These are phyloP conservation scores for Cygnus olor DNA, from an alignment of 2,797 vertebrate species.

Conservation along the genomic window DNA sequence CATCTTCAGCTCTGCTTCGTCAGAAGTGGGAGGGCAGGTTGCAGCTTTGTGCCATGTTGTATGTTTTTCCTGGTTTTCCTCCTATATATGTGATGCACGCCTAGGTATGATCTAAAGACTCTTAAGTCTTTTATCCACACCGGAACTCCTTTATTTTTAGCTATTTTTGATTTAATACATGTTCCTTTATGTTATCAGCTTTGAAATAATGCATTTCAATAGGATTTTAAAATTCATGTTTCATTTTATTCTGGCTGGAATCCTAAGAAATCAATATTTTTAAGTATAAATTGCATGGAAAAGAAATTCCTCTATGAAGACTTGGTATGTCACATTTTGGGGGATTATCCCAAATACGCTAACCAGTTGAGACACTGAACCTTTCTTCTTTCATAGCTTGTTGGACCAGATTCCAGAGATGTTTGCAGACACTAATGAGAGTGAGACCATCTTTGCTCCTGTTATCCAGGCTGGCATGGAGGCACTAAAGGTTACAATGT, in stretches of 20 bases:
- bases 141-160: neutral
- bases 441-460: slow-evolving; percentile 93
- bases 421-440: slow-evolving; percentile 94
- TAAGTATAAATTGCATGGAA: neutral
- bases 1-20: neutral
- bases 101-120: neutral
- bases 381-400: slow-evolving; percentile 79
- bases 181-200: neutral
- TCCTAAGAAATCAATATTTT: neutral
- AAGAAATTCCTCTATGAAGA: neutral
- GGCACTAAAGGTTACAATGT: slow-evolving; percentile 90
- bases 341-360: neutral
- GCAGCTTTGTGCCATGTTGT: neutral
- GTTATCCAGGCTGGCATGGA: slow-evolving; percentile 96
- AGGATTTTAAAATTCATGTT: neutral
- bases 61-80: neutral
- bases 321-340: neutral
- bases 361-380: neutral
- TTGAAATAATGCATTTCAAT: neutral
- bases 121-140: neutral
- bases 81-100: neutral
- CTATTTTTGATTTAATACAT: neutral
- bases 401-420: slow-evolving; percentile 97
- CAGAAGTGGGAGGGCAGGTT: neutral
- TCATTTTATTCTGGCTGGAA: neutral